Evolutionary conservation across 2,888 invertebrate genomes (phyloP).

Genomic region (Noctua janthe): DNA sequence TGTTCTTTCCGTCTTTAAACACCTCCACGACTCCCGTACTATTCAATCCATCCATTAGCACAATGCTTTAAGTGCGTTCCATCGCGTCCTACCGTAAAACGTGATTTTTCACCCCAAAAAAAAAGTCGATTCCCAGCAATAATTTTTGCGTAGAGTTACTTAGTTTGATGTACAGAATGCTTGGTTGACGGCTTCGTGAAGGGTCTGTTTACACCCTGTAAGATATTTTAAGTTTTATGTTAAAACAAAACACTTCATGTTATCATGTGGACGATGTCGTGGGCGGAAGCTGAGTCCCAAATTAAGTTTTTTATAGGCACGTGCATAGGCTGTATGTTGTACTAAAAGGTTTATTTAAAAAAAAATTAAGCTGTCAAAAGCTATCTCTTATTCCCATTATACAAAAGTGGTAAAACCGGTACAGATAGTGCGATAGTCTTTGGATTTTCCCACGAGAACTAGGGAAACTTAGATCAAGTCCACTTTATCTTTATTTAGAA

Average conservation of each 20-base stretch:
- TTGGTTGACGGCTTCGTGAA: too few relatives aligned
- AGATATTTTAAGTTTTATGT: too few relatives aligned
- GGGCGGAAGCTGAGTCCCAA: neutral
- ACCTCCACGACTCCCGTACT: too few relatives aligned
- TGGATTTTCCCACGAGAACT: slow-evolving; percentile 59
- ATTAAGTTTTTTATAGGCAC: neutral
- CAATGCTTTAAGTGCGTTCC: too few relatives aligned
- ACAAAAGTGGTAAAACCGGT: slow-evolving; percentile 47
- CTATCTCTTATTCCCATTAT: slow-evolving; percentile 24
- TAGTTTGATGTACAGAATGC: too few relatives aligned
- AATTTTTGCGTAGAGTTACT: too few relatives aligned
- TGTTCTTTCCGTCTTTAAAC: too few relatives aligned
- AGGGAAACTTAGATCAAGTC: slow-evolving; percentile 56
- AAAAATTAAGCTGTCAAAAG: slow-evolving; percentile 14
- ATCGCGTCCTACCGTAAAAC: too few relatives aligned
- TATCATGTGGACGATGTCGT: neutral
- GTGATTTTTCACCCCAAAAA: too few relatives aligned
- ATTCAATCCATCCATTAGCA: too few relatives aligned
- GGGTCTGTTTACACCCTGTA: too few relatives aligned
- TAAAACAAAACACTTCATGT: neutral
- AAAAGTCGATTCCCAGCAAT: too few relatives aligned
- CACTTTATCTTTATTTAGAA: slow-evolving; percentile 59
- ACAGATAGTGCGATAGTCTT: neutral
- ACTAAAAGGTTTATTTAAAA: neutral
- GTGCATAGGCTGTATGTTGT: neutral